Evolutionary conservation across 2,113 vertebrate species (phyloP), one percentile per base, ranked within the genome.

Genomic region (Sarotherodon lohbergeri): DNA sequence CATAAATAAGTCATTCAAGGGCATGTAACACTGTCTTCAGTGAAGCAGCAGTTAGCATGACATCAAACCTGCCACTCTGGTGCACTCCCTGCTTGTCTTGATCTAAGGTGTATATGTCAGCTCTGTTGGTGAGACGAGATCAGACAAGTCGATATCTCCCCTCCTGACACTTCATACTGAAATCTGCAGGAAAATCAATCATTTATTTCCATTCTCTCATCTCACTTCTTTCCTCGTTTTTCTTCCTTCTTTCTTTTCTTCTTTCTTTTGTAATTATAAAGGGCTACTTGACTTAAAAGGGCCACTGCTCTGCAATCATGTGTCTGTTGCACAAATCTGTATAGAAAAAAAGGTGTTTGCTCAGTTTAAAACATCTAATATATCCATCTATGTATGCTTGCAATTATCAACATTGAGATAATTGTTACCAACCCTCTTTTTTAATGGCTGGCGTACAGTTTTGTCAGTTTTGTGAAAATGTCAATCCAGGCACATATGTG

Each of bases 101-200:
- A 88, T 89, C 59, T 87, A 48, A 82, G 87, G 86, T 68, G 76
- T 48, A 86, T 48, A 41, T 78, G 82, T 92, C 87, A 76, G 86
- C 83, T 39, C 52, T 43, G 36, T 5, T n/a, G 73, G 59, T 83
- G 80, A 90, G 81, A 79, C 7, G 56, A 79, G 81, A 86, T 84
- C 27, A 86, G 57, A 91, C 52, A 14, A 80, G 84, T 83, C 59
- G 10, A 83, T 90, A 59, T 57, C 79, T 27, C 34, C 57, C 43
- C 63, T 81, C 34, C 27, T 13, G 76, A 71, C 4, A 17, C 59
- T 81, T 29, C 9, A 46, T 4, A 12, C 46, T 11, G 27, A 88
- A 56, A 87, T 91, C 84, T 86, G 24, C 10, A 1, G 78, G 52
- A 83, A 76, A 91, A 90, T 78, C 24, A 34, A 83, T 88, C 50